Base-by-base conservation (phyloP, 2,888 invertebrate species). In the Platypus cylindrus region DNA sequence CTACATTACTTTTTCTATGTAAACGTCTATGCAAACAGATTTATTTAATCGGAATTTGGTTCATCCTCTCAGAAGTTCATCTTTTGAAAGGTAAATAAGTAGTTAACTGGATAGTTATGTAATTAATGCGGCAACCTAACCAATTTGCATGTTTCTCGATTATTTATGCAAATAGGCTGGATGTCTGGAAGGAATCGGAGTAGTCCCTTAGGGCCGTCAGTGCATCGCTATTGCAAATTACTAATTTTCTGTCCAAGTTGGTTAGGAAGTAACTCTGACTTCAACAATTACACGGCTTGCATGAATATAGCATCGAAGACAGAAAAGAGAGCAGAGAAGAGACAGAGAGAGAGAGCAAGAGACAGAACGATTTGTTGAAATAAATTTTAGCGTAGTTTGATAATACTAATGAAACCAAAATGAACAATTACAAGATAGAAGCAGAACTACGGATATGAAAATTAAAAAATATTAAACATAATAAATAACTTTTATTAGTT, bases 81-180 rank as follows among this genome's bases (percentile, higher is more conserved):
- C 27, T 22, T 34, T 34, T 18, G 12, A 14, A 28, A 34, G 34
- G 34, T 34, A 34, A 34, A 34, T 29, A 29, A 28, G 23, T 34
- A 34, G 34, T 34, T 34, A 34, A 16, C 34, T 16, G n/a, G 34
- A 34, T 35, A 30, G 30, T 30, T 30, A 24, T 24, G 59, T 59
- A 60, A 60, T 62, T 62, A 60, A 62, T 60, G 55, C 60, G 51
- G 49, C 55, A 58, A 59, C 59, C 58, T 56, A 50, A 46, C 50
- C 49, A 50, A 61, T 60, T 60, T 62, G 62, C 60, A 62, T 60
- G 53, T 54, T 52, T 55, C 56, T 57, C 55, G 59, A 62, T 60
- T 62, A 62, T 60, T 62, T 62, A 62, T 62, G 62, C 57, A 62
- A 62, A 63, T 62, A 55, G 49, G 51, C 50, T 43, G 42, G 52